Conservation (phyloP, 2,797 vertebrate genomes). For the Sebastes nivosus region DNA sequence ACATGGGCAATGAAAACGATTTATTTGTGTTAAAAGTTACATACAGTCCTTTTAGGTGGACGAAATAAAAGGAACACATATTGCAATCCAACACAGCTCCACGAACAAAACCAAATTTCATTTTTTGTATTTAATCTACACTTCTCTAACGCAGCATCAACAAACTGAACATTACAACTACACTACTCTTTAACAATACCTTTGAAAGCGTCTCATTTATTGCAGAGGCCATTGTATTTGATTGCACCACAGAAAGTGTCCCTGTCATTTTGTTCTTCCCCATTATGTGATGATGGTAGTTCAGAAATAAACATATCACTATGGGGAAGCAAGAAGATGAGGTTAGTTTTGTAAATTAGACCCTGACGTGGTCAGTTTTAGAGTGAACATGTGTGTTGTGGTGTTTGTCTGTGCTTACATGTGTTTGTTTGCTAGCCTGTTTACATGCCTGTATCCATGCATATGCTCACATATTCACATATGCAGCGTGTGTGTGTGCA, state of each 20-base stretch:
- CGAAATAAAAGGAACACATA: not conserved
- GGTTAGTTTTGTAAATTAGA: not conserved
- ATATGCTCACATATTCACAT: slow-evolving; percentile 40
- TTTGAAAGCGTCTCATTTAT: not conserved
- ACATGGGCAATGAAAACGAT: too few relatives aligned
- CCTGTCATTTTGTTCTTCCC: not conserved
- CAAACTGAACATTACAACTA: not conserved
- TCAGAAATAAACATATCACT: not conserved
- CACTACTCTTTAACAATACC: not conserved
- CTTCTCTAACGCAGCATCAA: not conserved
- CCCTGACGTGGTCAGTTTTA: not conserved
- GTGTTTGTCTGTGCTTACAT: slow-evolving; percentile 4
- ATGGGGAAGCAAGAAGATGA: not conserved
- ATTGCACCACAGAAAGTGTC: not conserved
- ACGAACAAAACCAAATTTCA: not conserved
- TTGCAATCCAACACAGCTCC: not conserved
- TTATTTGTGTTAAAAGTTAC: too few relatives aligned
- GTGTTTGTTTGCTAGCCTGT: slow-evolving; percentile 13
- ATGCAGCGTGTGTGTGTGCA: slow-evolving; percentile 23
- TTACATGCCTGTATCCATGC: slow-evolving; percentile 20
- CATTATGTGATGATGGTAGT: not conserved
- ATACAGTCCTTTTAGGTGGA: not conserved
- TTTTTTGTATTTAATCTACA: not conserved
- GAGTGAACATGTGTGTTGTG: slow-evolving; percentile 4
- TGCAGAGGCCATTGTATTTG: not conserved